Base-by-base conservation (phyloP, 2,797 vertebrate species). In the Avahi laniger region DNA sequence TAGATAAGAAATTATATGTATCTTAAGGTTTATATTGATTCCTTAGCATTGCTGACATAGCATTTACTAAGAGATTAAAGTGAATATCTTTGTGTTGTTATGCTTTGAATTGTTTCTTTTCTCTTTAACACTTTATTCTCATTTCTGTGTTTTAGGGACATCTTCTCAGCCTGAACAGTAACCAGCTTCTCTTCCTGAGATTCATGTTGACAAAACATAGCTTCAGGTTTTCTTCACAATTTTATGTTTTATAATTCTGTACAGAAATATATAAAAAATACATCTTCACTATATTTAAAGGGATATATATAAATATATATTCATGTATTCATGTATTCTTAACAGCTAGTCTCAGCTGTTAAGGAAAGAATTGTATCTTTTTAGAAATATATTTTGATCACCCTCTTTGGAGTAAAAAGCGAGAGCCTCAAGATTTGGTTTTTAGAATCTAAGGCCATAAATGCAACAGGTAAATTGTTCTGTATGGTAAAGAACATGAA, bases 1-100 rank as follows among this genome's bases (percentile, higher is more conserved):
- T 83, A 67, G 18, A 54, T 67, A 75, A 52, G 28, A 90, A 92
- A 61, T 17, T 50, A 33, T 63, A 28, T 12, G 2, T 84, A 30
- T 38, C 26, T 75, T 59, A 35, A 10, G 35, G 8, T 33, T 70
- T 85, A 69, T 50, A 38, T 41, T 22, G 5, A 2, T 82, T 79
- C 28, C 57, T 94, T 88, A 91, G 72, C 84, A 86, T 82, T 92
- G 41, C 3, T 93, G 63, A n/a, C 4, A 28, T 20, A 6, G 20
- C 75, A 94, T 72, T 65, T 86, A 48, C n/a, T 84, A 89, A 96
- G n/a, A 88, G 35, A 85, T 17, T 82, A 1, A 72, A 82, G 20
- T 67, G 73, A 52, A 63, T 89, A 46, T 43, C n/a, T 59, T 48
- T 81, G 20, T 93, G 33, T 54, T 65, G 4, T 63, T 43, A 33